These are phyloP conservation scores for Graphium colonna DNA, from an alignment of 2,888 invertebrate genomes.

Conservation along the genomic window DNA sequence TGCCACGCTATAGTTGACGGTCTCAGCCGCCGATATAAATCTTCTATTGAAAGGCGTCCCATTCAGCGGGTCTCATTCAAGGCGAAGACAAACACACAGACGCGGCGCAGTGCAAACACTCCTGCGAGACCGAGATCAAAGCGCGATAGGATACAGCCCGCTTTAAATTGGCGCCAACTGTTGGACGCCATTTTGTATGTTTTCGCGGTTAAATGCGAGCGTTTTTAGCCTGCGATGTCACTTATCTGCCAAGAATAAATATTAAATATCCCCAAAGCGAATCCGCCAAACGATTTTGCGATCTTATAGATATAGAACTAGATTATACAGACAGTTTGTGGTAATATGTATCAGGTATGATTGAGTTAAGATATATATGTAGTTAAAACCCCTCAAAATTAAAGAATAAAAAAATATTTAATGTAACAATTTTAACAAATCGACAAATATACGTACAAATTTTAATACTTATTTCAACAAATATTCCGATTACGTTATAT, in stretches of 20 bases:
- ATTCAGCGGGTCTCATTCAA: conserved; percentile 66
- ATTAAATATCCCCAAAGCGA: background rate
- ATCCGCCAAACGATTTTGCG: no score
- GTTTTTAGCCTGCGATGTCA: background rate
- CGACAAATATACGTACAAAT: no score
- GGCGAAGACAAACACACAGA: conserved; percentile 65
- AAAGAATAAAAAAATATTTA: no score
- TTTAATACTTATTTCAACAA: no score
- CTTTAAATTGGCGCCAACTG: conserved; percentile 77
- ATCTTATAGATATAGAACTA: no score
- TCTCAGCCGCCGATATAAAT: conserved; percentile 68
- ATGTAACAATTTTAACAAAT: no score
- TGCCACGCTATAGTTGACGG: conserved; percentile 65
- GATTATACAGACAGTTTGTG: no score
- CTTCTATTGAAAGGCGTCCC: conserved; percentile 51
- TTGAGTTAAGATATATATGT: no score
- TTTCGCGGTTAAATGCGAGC: conserved; percentile 37
- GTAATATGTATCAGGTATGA: no score
- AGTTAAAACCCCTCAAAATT: no score
- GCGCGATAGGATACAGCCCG: conserved; percentile 70
- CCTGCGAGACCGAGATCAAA: conserved; percentile 67
- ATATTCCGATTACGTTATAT: no score
- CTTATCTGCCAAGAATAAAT: background rate
- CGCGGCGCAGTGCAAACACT: conserved; percentile 58
- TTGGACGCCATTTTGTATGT: conserved; percentile 68